Base-by-base conservation (phyloP, 2,797 vertebrate species). In the Kryptopterus vitreolus region DNA sequence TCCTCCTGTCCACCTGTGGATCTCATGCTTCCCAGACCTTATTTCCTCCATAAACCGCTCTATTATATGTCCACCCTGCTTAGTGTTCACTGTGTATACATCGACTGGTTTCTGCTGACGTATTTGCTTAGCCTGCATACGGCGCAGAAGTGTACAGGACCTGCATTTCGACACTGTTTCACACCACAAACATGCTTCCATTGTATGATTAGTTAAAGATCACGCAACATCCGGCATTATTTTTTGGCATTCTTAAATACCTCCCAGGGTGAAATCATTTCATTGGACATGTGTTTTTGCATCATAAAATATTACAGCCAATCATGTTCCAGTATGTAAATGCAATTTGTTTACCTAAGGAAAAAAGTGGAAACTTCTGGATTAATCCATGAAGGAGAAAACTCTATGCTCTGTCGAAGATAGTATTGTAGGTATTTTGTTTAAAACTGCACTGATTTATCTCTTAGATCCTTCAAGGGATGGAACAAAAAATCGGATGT, bases 1-100 rank as follows among this genome's bases (percentile, higher is more conserved):
- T 85, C 84, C 83, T 71, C 83, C 76, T 80, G 78, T 90, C 87
- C 89, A 89, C 74, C 79, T 86, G 88, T 84, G 87, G 85, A 77
- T 86, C 86, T 88, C 78, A 84, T 38, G 79, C 80, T 86, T 85
- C 82, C 81, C 31, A 69, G 48, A 74, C 38, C 61, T 58, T 62
- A 53, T 79, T 70, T 50, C 33, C 55, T 53, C 53, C 55, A 62
- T 79, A 68, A 78, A 59, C 52, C 31, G 12, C 62, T 78, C 77
- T 68, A 79, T 79, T 75, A 79, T 75, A 74, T 43, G 63, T 79
- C 71, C 55, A 76, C n/a, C 29, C 70, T 50, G 61, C 29, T 78
- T 62, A 63, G 66, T 57, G 35, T 38, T 69, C 9, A 35, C 58
- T 6, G 18, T 13, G 15, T 22, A 48, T 58, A 38, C 29, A 26